Base-by-base conservation (phyloP, 2,888 invertebrate species). In the Chesias legatella region DNA sequence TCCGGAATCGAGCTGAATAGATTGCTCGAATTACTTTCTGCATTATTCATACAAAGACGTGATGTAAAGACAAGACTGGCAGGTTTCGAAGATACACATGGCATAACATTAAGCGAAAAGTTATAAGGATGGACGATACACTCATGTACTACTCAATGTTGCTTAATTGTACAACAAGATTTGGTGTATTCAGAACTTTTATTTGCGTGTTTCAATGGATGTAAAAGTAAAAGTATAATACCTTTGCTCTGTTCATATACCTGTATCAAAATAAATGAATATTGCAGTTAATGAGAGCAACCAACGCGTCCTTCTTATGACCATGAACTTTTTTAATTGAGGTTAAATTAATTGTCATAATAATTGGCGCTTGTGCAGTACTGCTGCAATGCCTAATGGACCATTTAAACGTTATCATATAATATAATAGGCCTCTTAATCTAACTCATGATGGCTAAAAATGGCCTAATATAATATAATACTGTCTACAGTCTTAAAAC, bases 281-380 rank as follows among this genome's bases (percentile, higher is more conserved):
- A 24, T 11, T 20, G 6, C 26, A 38, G 30, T 30, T 27, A 22
- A 35, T 11, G 4, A 11, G 31, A 33, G 24, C 26, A 35, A 32
- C 45, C 38, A 46, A 43, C 46, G 40, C 38, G 43, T 42, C 51
- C 49, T 51, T 43, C 39, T 31, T n/a, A 25, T 28, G 38, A 33
- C 48, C 54, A 42, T 55, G 54, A 52, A 48, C 48, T 44, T 8
- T 40, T 32, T 61, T 75, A 75, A 84, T 79, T 78, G 77, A 70
- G 84, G 85, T 85, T 82, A 84, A 85, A 76, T 73, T 76, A 79
- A 81, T 83, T 80, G 81, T 73, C 78, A 59, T 68, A 64, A 58
- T 53, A 67, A 69, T 75, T 73, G 73, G 62, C 63, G 67, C 55
- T 10, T 11, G 10, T n/a, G 4, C 1, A 66, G 63, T 53, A 54